Conservation (phyloP, 2,888 invertebrate genomes). For the Meteorus cinctellus region DNA sequence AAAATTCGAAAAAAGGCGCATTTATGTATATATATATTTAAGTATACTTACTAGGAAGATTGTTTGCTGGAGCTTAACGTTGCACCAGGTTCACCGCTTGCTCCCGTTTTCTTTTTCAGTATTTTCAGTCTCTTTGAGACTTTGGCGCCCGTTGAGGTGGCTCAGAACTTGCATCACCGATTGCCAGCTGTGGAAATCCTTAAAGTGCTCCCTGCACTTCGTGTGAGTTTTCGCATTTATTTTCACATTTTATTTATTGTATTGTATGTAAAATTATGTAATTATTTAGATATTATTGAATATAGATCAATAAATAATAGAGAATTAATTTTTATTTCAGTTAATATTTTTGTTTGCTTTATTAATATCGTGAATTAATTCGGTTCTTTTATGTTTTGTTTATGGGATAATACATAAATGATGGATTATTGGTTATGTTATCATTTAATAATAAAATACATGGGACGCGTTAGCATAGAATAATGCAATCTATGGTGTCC, state of each 20-base stretch:
- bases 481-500: too few species aligned
- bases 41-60: slow-evolving; percentile 11
- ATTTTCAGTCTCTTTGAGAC: slow-evolving; percentile 77
- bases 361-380: too few species aligned
- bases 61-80: slow-evolving; percentile 32
- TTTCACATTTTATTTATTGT: background rate
- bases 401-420: too few species aligned
- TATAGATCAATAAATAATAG: too few species aligned
- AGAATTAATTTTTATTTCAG: too few species aligned
- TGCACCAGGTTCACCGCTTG: background rate
- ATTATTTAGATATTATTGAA: background rate
- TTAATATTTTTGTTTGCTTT: too few species aligned
- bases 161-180: slow-evolving; percentile 74
- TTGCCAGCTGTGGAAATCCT: slow-evolving; percentile 76
- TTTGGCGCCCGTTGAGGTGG: slow-evolving; percentile 73
- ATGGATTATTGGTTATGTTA: too few species aligned
- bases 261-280: background rate
- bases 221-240: slow-evolving; percentile 72
- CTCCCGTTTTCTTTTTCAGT: slow-evolving; percentile 68
- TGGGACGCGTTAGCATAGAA: too few species aligned
- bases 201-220: slow-evolving; percentile 80
- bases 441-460: too few species aligned
- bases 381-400: too few species aligned
- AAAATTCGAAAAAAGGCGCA: background rate
- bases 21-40: background rate